phyloP scores from a whole-genome alignment of 1,140 invertebrate genomes.

The Camponotus pennsylvanicus region DNA sequence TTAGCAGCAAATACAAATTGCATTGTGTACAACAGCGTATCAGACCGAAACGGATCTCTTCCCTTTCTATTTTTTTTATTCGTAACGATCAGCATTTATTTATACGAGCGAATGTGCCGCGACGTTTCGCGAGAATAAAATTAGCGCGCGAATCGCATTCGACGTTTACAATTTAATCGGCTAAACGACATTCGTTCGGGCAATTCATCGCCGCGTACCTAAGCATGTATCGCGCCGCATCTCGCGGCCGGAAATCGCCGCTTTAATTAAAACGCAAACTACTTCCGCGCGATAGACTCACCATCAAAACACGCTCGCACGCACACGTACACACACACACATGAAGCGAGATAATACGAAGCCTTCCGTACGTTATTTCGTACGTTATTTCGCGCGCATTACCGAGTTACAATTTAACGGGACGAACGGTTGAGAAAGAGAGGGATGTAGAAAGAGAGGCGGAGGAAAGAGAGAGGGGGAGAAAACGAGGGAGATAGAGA shows the following conservation, averaged over 20 bases:
- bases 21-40: not conserved
- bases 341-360: conserved; percentile 47
- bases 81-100: conserved; percentile 38
- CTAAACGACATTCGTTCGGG: conserved; percentile 45
- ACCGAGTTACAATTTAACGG: conserved; percentile 70
- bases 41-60: not conserved
- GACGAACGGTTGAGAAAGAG: conserved; percentile 40
- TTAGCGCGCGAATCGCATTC: conserved; percentile 35
- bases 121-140: conserved; percentile 35
- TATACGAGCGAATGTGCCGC: conserved; percentile 9
- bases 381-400: conserved; percentile 68
- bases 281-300: conserved; percentile 57
- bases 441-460: conserved; percentile 9
- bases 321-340: no score
- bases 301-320: not conserved
- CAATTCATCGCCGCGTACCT: conserved; percentile 44
- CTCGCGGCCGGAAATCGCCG: conserved; percentile 60
- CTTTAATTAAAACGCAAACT: conserved; percentile 64
- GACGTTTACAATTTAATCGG: conserved; percentile 59
- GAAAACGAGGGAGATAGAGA: conserved; percentile 50
- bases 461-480: not conserved
- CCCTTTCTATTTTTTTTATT: not conserved
- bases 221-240: conserved; percentile 45
- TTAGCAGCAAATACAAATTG: not conserved
- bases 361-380: conserved; percentile 57